These are phyloP conservation scores for Lissocephala sabroskyi DNA, from an alignment of 2,888 invertebrate genomes.

Conservation along the genomic window DNA sequence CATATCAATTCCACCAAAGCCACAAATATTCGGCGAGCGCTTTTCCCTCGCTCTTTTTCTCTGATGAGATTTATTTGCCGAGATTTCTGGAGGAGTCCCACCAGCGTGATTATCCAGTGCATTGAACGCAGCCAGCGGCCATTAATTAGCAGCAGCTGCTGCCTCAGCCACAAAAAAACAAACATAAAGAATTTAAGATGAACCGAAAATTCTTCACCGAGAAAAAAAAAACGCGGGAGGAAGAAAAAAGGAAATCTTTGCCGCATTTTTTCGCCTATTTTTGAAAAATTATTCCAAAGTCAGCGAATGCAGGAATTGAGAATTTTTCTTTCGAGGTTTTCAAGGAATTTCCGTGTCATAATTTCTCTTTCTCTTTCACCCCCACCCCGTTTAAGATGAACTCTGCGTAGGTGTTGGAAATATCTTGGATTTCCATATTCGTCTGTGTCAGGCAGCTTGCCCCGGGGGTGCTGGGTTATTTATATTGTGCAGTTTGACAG, in stretches of 20 bases:
- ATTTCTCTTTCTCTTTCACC: conserved; percentile 13
- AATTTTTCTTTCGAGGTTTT: conserved; percentile 23
- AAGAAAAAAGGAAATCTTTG: conserved; percentile 7
- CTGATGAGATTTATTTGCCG: conserved; percentile 55
- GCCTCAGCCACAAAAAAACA: conserved; percentile 10
- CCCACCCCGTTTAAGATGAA: background rate
- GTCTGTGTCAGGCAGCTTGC: no score
- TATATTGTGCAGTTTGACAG: conserved; percentile 7
- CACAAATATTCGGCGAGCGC: no score
- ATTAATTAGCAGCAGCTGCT: conserved; percentile 65
- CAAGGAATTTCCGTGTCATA: conserved; percentile 40
- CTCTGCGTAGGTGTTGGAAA: conserved; percentile 34
- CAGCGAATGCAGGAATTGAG: conserved; percentile 18
- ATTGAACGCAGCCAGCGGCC: conserved; percentile 53
- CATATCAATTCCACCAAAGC: no score
- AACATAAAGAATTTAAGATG: no score
- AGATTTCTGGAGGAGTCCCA: conserved; percentile 52
- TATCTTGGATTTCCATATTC: conserved; percentile 42
- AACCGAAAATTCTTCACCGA: no score
- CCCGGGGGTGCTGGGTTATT: conserved; percentile 5
- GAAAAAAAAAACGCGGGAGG: conserved; percentile 1
- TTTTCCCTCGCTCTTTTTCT: no score
- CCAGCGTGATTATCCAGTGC: conserved; percentile 61
- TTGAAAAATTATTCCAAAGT: conserved; percentile 43
- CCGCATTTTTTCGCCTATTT: conserved; percentile 49